A percentile compares a stretch with the other conserved stretches of the same genome.
These are phyloP conservation scores for Rachycentron canadum DNA, from an alignment of 2,797 vertebrate species.

Conservation along the genomic window DNA sequence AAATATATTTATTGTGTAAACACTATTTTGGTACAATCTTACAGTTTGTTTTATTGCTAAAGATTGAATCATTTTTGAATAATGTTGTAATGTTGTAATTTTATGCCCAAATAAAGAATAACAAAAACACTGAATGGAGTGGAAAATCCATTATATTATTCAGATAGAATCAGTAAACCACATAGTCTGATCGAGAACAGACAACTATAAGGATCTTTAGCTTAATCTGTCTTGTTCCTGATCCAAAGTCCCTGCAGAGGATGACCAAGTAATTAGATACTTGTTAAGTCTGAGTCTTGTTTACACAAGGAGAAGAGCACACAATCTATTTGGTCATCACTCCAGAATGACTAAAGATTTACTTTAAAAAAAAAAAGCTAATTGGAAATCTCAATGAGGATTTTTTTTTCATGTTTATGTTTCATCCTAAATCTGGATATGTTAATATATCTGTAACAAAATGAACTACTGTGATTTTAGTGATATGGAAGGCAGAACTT, in stretches of 20 bases:
- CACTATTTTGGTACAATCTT: not conserved
- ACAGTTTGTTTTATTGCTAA: not conserved
- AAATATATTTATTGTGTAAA: constrained; percentile 22
- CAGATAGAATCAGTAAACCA: not conserved
- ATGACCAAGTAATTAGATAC: not conserved
- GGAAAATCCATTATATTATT: too few species aligned
- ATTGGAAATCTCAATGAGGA: not conserved
- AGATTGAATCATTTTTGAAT: too few species aligned
- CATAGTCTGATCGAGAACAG: constrained; percentile 5
- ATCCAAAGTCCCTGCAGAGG: constrained; percentile 13
- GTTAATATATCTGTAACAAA: too few species aligned
- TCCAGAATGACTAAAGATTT: too few species aligned
- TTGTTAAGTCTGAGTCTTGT: too few species aligned
- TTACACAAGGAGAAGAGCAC: not conserved
- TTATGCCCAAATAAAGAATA: too few species aligned
- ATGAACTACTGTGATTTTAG: not conserved
- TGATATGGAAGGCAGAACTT: not conserved
- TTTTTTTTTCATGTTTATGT: not conserved
- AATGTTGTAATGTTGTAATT: too few species aligned
- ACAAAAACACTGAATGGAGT: too few species aligned
- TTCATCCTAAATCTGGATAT: not conserved
- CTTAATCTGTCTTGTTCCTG: constrained; percentile 53
- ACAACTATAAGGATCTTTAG: constrained; percentile 28
- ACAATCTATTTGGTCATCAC: not conserved
- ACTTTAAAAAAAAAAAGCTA: too few species aligned